Evolutionary conservation across 2,888 invertebrate genomes (phyloP).

Genomic region (Dolichopus griseipennis): DNA sequence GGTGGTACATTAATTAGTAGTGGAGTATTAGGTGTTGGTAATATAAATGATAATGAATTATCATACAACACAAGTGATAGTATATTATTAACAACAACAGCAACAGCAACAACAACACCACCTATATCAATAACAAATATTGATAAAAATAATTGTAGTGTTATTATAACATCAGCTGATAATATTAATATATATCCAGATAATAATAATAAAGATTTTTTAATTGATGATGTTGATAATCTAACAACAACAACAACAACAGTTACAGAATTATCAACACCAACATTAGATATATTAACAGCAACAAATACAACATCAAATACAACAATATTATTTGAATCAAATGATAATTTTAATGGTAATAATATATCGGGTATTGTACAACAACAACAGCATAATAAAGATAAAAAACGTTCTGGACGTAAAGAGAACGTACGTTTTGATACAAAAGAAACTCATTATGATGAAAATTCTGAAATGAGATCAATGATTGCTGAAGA

Average conservation of each 20-base stretch:
- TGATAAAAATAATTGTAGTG: not conserved
- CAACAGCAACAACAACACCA: too few species aligned
- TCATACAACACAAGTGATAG: not conserved
- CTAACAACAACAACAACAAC: not conserved
- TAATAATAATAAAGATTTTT: not conserved
- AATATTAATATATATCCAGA: not conserved
- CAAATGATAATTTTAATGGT: not conserved
- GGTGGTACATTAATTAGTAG: too few species aligned
- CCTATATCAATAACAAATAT: not conserved
- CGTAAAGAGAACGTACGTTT: conserved; percentile 22
- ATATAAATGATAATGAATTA: not conserved
- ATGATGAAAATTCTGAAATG: conserved; percentile 20
- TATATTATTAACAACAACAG: not conserved
- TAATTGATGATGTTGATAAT: too few species aligned
- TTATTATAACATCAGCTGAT: not conserved
- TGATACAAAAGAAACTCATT: conserved; percentile 22
- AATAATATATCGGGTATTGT: not conserved
- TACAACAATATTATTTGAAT: not conserved
- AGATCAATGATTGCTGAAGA: conserved; percentile 24
- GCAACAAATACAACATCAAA: not conserved
- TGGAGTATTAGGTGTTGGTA: too few species aligned
- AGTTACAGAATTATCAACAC: not conserved
- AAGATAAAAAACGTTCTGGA: not conserved
- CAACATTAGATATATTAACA: not conserved
- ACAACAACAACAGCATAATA: not conserved